A percentile compares a stretch with the other conserved stretches of the same genome.
phyloP scores from a whole-genome alignment of 2,113 vertebrate species.

The Acanthisitta chloris region DNA sequence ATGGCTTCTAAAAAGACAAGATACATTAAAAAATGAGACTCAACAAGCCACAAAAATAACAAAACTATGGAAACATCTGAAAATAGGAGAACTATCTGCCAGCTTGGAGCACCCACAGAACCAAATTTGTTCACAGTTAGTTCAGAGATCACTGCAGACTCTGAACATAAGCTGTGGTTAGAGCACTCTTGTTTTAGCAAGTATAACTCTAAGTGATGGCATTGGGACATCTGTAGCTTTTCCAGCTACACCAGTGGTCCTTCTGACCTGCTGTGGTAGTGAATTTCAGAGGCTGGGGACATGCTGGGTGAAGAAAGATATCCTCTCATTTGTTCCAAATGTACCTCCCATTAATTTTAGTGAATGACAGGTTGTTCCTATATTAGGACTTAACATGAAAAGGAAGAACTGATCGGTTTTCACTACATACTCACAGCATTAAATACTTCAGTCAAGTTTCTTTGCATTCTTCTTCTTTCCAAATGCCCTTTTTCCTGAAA shows the following conservation, averaged over 20 bases:
- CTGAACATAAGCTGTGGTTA: neutral
- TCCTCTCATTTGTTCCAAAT: slow-evolving; percentile 24
- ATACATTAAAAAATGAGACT: neutral
- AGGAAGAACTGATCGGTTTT: neutral
- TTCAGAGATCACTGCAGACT: neutral
- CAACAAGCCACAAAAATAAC: neutral
- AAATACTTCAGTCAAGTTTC: neutral
- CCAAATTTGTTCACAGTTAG: neutral
- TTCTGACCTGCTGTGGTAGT: neutral
- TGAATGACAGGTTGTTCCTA: neutral
- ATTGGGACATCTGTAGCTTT: neutral
- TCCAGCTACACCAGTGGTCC: neutral
- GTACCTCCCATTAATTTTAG: slow-evolving; percentile 22
- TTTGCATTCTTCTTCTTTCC: slow-evolving; percentile 18
- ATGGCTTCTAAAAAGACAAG: neutral
- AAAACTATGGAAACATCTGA: neutral
- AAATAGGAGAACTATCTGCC: neutral
- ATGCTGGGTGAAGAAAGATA: slow-evolving; percentile 24
- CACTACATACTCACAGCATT: slow-evolving; percentile 2
- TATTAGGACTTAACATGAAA: neutral
- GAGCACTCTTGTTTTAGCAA: neutral
- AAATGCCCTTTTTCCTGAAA: slow-evolving; percentile 12
- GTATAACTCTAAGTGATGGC: neutral
- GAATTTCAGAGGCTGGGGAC: slow-evolving; percentile 23
- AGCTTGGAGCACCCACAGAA: neutral